Evolutionary conservation across 53 echinoderm and acorn worm species (phyloP).

Genomic region (Apostichopus leukothele): DNA sequence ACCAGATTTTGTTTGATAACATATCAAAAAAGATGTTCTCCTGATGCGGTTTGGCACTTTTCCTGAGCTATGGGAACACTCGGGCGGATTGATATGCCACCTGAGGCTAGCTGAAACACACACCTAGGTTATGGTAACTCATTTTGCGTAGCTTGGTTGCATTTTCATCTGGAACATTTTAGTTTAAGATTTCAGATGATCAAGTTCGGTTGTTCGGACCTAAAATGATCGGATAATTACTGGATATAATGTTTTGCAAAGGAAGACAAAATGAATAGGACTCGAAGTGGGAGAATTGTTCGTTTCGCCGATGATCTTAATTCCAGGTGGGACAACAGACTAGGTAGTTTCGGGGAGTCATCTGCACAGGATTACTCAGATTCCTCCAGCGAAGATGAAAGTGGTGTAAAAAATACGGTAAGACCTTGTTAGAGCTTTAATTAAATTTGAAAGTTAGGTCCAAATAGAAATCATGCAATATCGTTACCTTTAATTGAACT

Average conservation of each 20-base stretch:
- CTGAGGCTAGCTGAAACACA: too few relatives aligned
- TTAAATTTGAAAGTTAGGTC: background rate
- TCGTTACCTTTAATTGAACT: background rate
- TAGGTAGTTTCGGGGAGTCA: constrained; percentile 32
- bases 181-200: background rate
- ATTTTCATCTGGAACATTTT: too few relatives aligned
- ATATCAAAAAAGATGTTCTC: too few relatives aligned
- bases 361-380: constrained; percentile 29
- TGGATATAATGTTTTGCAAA: background rate
- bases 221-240: constrained; percentile 5
- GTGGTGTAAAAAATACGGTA: background rate
- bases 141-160: too few relatives aligned
- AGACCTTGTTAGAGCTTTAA: background rate
- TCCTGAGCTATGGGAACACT: too few relatives aligned
- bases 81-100: too few relatives aligned
- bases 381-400: constrained; percentile 20
- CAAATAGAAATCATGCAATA: background rate
- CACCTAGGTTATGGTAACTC: too few relatives aligned
- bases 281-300: constrained; percentile 28
- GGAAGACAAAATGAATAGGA: constrained; percentile 19
- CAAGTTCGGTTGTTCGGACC: background rate
- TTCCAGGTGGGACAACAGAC: constrained; percentile 30
- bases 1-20: too few relatives aligned
- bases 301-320: constrained; percentile 20
- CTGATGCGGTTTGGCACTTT: too few relatives aligned